Base-by-base conservation (phyloP, 2,888 invertebrate genomes). In the Caenorhabditis imperialis region DNA sequence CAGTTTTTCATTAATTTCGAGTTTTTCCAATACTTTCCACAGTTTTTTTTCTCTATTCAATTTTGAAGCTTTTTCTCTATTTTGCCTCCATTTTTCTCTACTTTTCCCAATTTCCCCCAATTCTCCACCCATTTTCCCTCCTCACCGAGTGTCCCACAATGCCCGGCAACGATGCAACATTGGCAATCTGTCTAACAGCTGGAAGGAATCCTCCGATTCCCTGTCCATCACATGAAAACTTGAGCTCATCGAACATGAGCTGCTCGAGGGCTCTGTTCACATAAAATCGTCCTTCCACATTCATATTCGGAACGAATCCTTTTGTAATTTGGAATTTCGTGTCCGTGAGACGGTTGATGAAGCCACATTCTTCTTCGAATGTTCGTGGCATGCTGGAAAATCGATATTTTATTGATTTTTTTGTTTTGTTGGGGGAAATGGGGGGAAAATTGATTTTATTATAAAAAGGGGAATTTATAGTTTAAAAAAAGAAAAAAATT, bases 251-350 rank as follows among this genome's bases (percentile, higher is more conserved):
- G 88, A 99, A 92, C 97, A 99, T 99, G 2, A 99, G 91, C 84
- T 92, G 93, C 89, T 99, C 98, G 81, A 99, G 90, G 6, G 92
- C 92, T 74, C 91, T 91, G 88, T 99, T 99, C 0, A 97, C 97
- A 89, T 96, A 99, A 90, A 99, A 99, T 27, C 94, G 90, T 18
- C 99, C 99, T 90, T 99, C 99, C 88, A 92, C 92, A 86, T 95
- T 96, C 99, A 99, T 99, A 87, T 98, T 97, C 0, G 97, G 96
- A 88, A 99, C 98, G 89, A 99, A 99, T 3, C 97, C 98, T 89
- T 94, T 98, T 88, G 97, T 97, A 77, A 99, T 99, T 87, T 91
- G 92, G 95, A 97, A 99, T 83, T 92, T 92, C 88, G 93, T 91
- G 14, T 93, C 92, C 84, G 92, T 92, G 3, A 96, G 91, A 89